Conservation (phyloP, 2,888 invertebrate genomes). For the Caenorhabditis imperialis region DNA sequence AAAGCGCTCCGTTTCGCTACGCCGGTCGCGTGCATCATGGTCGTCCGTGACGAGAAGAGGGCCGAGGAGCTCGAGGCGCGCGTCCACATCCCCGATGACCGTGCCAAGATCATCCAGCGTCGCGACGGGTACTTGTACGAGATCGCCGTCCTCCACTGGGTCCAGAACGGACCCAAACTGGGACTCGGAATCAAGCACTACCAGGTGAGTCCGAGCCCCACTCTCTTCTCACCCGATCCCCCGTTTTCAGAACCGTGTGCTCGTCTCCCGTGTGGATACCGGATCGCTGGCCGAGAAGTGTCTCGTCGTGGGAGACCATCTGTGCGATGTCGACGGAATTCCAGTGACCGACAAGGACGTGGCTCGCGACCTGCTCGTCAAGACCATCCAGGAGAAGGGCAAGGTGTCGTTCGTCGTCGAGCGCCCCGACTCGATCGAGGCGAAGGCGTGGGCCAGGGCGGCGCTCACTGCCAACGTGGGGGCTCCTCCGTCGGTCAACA, state of each 20-base stretch:
- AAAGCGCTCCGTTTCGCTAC: constrained; percentile 67
- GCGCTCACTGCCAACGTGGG: constrained; percentile 48
- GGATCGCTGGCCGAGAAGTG: constrained; percentile 63
- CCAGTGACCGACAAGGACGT: constrained; percentile 61
- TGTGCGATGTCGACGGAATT: constrained; percentile 57
- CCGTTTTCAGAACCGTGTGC: constrained; percentile 73
- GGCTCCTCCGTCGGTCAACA: constrained; percentile 61
- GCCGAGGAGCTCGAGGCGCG: constrained; percentile 65
- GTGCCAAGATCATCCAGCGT: constrained; percentile 68
- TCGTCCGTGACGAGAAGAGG: constrained; percentile 61
- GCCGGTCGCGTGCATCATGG: constrained; percentile 57
- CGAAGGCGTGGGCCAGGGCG: constrained; percentile 58
- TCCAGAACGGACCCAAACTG: constrained; percentile 68
- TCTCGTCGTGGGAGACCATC: constrained; percentile 56
- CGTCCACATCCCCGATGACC: constrained; percentile 70
- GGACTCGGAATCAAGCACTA: constrained; percentile 73
- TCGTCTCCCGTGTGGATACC: constrained; percentile 68
- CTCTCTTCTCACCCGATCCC: too few relatives aligned
- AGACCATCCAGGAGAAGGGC: constrained; percentile 57
- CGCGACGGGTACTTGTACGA: constrained; percentile 70
- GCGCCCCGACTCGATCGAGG: constrained; percentile 61
- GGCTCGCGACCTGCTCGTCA: constrained; percentile 53
- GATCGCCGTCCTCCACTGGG: constrained; percentile 54
- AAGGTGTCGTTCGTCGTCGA: constrained; percentile 59
- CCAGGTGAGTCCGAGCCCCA: too few relatives aligned